Conservation (phyloP, 2,797 vertebrate genomes). For the Cyprinella venusta region DNA sequence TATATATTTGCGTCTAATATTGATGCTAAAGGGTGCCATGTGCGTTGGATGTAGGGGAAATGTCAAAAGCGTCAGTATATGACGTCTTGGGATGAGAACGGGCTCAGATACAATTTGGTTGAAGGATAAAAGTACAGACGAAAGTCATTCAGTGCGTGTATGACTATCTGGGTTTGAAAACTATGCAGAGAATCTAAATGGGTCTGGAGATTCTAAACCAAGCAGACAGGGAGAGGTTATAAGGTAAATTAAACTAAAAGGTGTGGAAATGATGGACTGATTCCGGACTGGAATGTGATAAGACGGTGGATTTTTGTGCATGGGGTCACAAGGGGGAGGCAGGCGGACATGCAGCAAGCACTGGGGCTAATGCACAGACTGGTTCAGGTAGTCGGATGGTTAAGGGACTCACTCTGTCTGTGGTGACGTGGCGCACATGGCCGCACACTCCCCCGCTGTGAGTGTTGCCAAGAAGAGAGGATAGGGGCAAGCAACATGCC, state of each 20-base stretch:
- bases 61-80: no score
- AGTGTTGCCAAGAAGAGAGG: constrained; percentile 93
- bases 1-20: no score
- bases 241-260: not conserved
- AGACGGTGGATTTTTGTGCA: not conserved
- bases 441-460: constrained; percentile 69
- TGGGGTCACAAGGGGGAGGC: constrained; percentile 51
- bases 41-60: no score
- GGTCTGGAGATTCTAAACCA: constrained; percentile 9
- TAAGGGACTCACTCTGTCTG: constrained; percentile 92
- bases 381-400: constrained; percentile 66
- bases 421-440: constrained; percentile 79
- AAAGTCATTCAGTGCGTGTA: not conserved
- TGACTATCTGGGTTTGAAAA: not conserved
- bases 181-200: not conserved
- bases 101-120: not conserved
- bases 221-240: constrained; percentile 1
- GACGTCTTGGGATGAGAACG: no score
- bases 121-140: not conserved
- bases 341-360: not conserved
- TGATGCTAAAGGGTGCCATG: no score
- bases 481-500: constrained; percentile 88
- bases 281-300: not conserved
- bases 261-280: not conserved
- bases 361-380: not conserved